Percentiles rank a stretch among this genome's conserved stretches.
These are phyloP conservation scores for Itoplectis maculator DNA, from an alignment of 2,888 invertebrate species.

Conservation along the genomic window DNA sequence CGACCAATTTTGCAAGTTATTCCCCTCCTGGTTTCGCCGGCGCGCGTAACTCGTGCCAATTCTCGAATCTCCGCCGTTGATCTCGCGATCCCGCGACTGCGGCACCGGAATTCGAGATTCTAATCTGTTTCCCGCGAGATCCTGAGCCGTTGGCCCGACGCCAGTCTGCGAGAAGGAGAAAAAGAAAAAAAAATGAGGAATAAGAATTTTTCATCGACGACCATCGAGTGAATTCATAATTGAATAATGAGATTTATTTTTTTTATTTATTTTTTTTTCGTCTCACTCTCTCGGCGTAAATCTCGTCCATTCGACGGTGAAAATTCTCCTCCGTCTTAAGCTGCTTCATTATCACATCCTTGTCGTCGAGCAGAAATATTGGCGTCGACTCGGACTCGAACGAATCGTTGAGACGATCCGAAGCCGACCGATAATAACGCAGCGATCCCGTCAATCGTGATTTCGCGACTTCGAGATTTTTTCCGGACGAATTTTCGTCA, in stretches of 20 bases:
- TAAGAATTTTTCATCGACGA: background rate
- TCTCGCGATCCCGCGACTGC: constrained; percentile 68
- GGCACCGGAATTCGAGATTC: constrained; percentile 72
- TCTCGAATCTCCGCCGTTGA: constrained; percentile 54
- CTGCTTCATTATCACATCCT: constrained; percentile 70
- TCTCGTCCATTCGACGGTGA: constrained; percentile 70
- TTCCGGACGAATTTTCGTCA: constrained; percentile 18
- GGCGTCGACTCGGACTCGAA: constrained; percentile 56
- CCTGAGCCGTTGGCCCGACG: constrained; percentile 59
- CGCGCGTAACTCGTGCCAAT: constrained; percentile 53
- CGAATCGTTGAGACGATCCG: constrained; percentile 61
- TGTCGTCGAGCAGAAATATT: constrained; percentile 65
- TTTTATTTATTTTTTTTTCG: constrained; percentile 14
- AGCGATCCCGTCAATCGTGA: constrained; percentile 59
- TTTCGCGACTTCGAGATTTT: constrained; percentile 47
- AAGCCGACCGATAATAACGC: constrained; percentile 63
- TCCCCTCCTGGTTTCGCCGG: constrained; percentile 51
- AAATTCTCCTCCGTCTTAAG: constrained; percentile 71
- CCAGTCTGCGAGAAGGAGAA: constrained; percentile 46
- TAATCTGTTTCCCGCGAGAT: constrained; percentile 61
- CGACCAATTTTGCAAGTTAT: constrained; percentile 65
- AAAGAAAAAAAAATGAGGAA: background rate
- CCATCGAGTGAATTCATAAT: constrained; percentile 2
- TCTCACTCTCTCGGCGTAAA: constrained; percentile 66
- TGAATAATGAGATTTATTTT: constrained; percentile 3